Percentiles rank a stretch among this genome's conserved stretches.
Conservation (phyloP, 2,888 invertebrate species). For the Heliconius charithonia region DNA sequence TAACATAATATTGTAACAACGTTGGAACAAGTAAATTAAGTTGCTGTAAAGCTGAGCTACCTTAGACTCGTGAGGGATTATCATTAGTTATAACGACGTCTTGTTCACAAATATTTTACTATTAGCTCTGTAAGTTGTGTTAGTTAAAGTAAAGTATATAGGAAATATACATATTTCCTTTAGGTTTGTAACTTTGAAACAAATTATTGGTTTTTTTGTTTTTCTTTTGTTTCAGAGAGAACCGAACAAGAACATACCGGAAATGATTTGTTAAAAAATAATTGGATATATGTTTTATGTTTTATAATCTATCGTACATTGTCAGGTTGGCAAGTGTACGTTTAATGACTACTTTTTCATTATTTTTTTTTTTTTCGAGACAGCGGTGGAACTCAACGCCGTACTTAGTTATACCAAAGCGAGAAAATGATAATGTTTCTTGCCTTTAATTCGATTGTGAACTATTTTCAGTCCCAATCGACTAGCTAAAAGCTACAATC, state of each 20-base stretch:
- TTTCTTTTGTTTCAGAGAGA: too few relatives aligned
- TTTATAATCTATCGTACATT: too few relatives aligned
- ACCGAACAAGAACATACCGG: too few relatives aligned
- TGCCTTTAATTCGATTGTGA: background rate
- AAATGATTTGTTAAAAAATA: too few relatives aligned
- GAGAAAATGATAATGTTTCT: too few relatives aligned
- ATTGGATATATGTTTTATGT: too few relatives aligned
- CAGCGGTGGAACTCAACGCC: too few relatives aligned
- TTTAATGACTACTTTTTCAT: too few relatives aligned
- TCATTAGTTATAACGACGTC: conserved; percentile 23
- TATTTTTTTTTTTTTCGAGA: too few relatives aligned
- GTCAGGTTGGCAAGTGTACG: too few relatives aligned
- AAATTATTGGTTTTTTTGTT: background rate
- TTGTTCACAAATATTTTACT: conserved; percentile 9
- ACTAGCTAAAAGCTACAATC: background rate
- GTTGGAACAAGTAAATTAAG: conserved; percentile 36
- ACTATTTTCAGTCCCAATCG: background rate
- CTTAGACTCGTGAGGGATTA: conserved; percentile 1
- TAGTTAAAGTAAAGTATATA: too few relatives aligned
- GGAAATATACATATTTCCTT: background rate
- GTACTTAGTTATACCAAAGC: too few relatives aligned
- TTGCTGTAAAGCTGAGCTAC: background rate
- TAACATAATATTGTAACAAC: background rate
- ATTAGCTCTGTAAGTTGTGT: background rate
- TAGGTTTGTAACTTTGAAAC: background rate